Percentiles rank a stretch among this genome's conserved stretches.
phyloP scores from a whole-genome alignment of 2,797 vertebrate genomes.

The Nyctalus aviator region DNA sequence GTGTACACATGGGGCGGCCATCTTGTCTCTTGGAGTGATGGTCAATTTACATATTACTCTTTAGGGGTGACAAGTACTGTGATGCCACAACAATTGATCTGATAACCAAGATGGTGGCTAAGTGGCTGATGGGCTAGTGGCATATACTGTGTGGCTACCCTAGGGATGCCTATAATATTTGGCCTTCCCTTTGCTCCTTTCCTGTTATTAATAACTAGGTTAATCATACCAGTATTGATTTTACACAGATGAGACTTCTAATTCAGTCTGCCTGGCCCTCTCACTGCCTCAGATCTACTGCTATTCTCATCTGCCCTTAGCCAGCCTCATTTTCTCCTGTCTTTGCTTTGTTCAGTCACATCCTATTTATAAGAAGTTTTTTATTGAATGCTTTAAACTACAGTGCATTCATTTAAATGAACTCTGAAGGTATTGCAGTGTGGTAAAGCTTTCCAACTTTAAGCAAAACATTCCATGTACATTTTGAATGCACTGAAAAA shows the following conservation, averaged over 20 bases:
- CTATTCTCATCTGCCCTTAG: neutral
- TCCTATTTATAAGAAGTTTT: constrained; percentile 28
- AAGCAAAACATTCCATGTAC: constrained; percentile 63
- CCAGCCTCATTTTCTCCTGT: neutral
- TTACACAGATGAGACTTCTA: neutral
- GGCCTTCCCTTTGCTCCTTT: neutral
- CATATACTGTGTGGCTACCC: neutral
- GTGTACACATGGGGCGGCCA: no score
- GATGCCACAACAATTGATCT: neutral
- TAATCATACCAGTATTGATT: neutral
- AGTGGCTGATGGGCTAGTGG: no score
- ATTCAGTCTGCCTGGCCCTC: neutral
- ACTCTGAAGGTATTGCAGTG: constrained; percentile 44
- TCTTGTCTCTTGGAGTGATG: no score
- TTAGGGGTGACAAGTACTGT: neutral
- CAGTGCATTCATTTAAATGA: constrained; percentile 38
- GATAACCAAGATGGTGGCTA: neutral
- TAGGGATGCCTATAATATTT: neutral
- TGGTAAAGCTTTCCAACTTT: constrained; percentile 8
- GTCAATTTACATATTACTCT: no score
- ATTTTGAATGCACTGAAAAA: constrained; percentile 65
- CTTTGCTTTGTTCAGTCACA: neutral
- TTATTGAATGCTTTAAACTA: constrained; percentile 39
- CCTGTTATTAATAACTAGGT: neutral
- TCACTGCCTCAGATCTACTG: neutral